Evolutionary conservation across 1,140 invertebrate genomes (phyloP).

Genomic region (Harlomillsia oculata): DNA sequence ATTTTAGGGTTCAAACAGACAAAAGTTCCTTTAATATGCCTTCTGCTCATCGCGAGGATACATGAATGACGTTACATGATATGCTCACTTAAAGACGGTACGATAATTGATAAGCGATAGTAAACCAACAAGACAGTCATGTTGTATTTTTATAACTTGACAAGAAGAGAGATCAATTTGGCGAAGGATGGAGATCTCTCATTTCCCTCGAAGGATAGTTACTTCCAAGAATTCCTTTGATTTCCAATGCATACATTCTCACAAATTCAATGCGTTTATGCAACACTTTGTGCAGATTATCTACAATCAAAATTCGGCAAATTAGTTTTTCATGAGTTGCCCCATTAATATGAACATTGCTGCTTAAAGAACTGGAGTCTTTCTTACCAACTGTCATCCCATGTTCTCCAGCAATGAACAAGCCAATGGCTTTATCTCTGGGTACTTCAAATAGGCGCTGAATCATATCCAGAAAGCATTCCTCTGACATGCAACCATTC

Average conservation of each 20-base stretch:
- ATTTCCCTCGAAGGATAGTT: constrained; percentile 15
- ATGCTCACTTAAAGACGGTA: no score
- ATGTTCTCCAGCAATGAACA: no score
- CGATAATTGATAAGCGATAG: no score
- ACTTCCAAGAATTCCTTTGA: neutral
- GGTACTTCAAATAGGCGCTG: constrained; percentile 11
- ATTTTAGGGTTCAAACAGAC: no score
- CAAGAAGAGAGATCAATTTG: neutral
- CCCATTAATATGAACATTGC: neutral
- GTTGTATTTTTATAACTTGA: neutral
- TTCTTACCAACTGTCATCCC: constrained; percentile 10
- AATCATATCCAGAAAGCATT: constrained; percentile 17
- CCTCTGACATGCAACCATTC: constrained; percentile 14
- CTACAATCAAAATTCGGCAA: constrained; percentile 9
- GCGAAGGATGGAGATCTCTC: neutral
- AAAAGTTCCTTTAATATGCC: no score
- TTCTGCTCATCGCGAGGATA: no score
- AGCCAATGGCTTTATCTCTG: no score
- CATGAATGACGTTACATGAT: no score
- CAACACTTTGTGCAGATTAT: no score
- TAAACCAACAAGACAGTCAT: constrained; percentile 1
- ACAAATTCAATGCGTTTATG: neutral
- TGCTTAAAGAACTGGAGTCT: neutral
- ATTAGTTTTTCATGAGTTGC: constrained; percentile 1
- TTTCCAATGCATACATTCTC: constrained; percentile 20